Percentiles rank a stretch among this genome's conserved stretches.
Conservation (phyloP, 1,140 invertebrate genomes). For the Saccostrea echinata region DNA sequence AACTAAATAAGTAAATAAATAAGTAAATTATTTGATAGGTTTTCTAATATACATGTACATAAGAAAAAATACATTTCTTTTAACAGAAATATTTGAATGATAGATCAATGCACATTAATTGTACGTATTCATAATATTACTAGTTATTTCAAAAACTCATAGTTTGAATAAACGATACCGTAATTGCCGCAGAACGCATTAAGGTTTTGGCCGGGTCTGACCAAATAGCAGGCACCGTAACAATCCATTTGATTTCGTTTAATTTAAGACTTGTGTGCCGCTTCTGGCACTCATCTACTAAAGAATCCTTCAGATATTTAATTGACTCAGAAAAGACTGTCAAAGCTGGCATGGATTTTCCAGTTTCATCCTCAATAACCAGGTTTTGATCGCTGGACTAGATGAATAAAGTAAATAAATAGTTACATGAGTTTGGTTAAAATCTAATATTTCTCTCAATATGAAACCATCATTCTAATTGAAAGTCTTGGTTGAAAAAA, state of each 20-base stretch:
- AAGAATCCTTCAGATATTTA: slow-evolving; percentile 33
- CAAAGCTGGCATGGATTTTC: slow-evolving; percentile 23
- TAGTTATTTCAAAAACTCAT: no score
- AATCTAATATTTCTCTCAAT: no score
- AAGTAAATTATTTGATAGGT: no score
- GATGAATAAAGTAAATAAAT: background rate
- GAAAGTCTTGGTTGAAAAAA: background rate
- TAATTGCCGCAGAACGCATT: background rate
- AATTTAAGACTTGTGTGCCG: background rate
- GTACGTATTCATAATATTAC: no score
- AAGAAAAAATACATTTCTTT: no score
- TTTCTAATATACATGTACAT: no score
- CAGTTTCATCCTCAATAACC: background rate
- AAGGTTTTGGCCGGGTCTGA: background rate
- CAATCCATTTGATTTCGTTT: slow-evolving; percentile 5
- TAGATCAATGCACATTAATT: no score
- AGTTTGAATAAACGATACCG: background rate
- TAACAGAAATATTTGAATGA: no score
- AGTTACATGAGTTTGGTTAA: background rate
- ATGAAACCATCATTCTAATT: no score
- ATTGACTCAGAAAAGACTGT: slow-evolving; percentile 46
- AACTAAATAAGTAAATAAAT: no score
- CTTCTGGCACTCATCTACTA: background rate
- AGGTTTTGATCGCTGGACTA: background rate
- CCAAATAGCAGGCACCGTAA: slow-evolving; percentile 24